phyloP scores from a whole-genome alignment of 2,888 invertebrate species.

The Imbricaverruca yamaguchii region DNA sequence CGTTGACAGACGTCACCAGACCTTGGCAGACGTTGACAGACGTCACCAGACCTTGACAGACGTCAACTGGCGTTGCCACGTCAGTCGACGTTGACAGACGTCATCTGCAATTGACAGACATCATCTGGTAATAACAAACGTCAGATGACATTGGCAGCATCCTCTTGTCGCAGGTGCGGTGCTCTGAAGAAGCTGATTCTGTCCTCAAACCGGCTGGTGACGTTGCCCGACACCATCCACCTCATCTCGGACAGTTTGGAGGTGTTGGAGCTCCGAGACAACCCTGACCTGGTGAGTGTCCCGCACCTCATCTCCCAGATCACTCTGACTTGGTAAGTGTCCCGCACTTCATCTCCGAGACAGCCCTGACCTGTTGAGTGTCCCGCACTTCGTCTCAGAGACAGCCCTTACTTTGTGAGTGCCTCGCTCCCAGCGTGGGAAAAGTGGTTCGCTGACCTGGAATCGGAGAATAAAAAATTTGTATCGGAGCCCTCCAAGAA shows the following conservation, averaged over 20 bases:
- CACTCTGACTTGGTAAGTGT: constrained; percentile 54
- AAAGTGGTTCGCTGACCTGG: too few species aligned
- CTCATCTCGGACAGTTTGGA: constrained; percentile 73
- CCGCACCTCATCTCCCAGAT: constrained; percentile 56
- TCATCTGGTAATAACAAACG: too few species aligned
- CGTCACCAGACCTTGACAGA: too few species aligned
- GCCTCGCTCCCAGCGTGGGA: not conserved
- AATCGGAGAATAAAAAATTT: too few species aligned
- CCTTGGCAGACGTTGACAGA: too few species aligned
- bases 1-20: too few species aligned
- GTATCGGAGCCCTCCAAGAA: too few species aligned
- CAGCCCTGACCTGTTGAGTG: constrained; percentile 54
- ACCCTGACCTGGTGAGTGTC: constrained; percentile 49
- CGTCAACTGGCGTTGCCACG: too few species aligned
- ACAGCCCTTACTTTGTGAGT: constrained; percentile 57
- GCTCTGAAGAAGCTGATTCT: constrained; percentile 85
- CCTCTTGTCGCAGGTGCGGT: constrained; percentile 63
- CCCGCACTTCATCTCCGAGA: constrained; percentile 56
- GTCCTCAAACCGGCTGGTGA: constrained; percentile 87
- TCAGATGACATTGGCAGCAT: too few species aligned
- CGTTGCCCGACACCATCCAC: constrained; percentile 95
- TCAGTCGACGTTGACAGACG: too few species aligned
- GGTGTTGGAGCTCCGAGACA: constrained; percentile 81
- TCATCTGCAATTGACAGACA: too few species aligned
- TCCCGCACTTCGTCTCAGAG: constrained; percentile 52